Evolutionary conservation across 2,888 invertebrate species (phyloP).

Genomic region (Flexamia atlantica): DNA sequence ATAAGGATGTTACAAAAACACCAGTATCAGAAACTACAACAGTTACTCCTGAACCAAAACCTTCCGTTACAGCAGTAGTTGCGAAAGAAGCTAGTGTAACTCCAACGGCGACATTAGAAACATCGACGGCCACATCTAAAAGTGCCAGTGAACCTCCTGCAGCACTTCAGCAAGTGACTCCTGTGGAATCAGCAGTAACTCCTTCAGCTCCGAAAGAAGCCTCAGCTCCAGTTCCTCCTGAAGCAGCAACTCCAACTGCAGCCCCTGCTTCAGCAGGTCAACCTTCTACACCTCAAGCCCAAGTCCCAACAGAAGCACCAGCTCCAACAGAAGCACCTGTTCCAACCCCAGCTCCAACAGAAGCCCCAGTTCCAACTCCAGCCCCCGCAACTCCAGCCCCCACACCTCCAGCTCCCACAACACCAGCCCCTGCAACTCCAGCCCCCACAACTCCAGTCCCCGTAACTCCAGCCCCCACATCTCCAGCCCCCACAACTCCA

Average conservation of each 20-base stretch:
- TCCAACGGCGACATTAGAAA: slow-evolving; percentile 43
- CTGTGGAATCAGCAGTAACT: slow-evolving; percentile 28
- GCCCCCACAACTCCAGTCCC: slow-evolving; percentile 58
- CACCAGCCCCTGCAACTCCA: slow-evolving; percentile 44
- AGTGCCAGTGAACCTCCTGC: slow-evolving; percentile 37
- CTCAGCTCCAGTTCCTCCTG: slow-evolving; percentile 16
- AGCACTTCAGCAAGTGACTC: not conserved
- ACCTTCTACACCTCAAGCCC: slow-evolving; percentile 65
- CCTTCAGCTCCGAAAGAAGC: slow-evolving; percentile 65
- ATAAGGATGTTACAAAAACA: slow-evolving; percentile 47
- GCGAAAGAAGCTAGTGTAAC: slow-evolving; percentile 21
- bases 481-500: slow-evolving; percentile 68
- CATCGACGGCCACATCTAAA: not conserved
- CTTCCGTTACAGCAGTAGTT: slow-evolving; percentile 54
- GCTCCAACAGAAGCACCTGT: slow-evolving; percentile 29
- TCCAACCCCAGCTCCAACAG: slow-evolving; percentile 20
- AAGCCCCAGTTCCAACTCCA: slow-evolving; percentile 55
- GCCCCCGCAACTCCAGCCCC: slow-evolving; percentile 58
- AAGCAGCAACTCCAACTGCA: slow-evolving; percentile 6
- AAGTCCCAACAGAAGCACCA: slow-evolving; percentile 66
- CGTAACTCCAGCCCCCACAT: slow-evolving; percentile 62
- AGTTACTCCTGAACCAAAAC: slow-evolving; percentile 41
- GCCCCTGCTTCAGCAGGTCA: slow-evolving; percentile 65
- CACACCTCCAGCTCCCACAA: slow-evolving; percentile 52
- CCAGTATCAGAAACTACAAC: slow-evolving; percentile 54